Conservation (phyloP, 2,113 vertebrate genomes). For the Otis tarda region DNA sequence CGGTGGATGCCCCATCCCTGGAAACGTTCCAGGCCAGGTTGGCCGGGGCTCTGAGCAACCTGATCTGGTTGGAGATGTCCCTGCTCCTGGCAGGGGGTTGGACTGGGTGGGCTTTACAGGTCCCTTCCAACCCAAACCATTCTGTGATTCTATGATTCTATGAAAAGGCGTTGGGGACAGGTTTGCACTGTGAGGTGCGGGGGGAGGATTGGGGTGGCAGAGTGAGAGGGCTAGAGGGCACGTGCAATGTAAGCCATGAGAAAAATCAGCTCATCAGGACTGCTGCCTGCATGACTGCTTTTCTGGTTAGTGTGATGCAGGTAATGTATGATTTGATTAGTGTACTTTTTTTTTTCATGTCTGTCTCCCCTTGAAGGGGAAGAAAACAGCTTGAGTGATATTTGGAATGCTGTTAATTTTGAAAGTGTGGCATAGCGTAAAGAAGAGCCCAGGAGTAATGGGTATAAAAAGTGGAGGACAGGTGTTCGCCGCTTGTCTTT, state of each 20-base stretch:
- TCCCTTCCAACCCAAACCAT: no score
- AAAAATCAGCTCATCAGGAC: not conserved
- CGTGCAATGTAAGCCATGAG: fast-evolving
- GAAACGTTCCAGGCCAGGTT: no score
- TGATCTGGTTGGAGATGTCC: no score
- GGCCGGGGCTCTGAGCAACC: no score
- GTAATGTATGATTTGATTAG: not conserved
- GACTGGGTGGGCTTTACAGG: no score
- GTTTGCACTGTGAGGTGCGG: not conserved
- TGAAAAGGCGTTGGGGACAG: no score
- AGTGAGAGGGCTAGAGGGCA: not conserved
- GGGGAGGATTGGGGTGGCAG: not conserved
- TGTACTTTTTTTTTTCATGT: not conserved
- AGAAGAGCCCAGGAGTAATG: not conserved
- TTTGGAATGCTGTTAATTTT: not conserved
- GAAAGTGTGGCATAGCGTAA: not conserved
- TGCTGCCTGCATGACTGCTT: not conserved
- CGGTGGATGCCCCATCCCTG: no score
- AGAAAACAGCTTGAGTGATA: not conserved
- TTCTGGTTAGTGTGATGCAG: not conserved
- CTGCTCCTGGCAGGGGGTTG: no score
- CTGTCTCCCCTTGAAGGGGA: not conserved
- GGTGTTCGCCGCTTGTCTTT: not conserved
- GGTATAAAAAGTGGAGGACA: not conserved
- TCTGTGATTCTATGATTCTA: no score